These are phyloP conservation scores for Plutella xylostella DNA, from an alignment of 2,888 invertebrate species.

Conservation along the genomic window DNA sequence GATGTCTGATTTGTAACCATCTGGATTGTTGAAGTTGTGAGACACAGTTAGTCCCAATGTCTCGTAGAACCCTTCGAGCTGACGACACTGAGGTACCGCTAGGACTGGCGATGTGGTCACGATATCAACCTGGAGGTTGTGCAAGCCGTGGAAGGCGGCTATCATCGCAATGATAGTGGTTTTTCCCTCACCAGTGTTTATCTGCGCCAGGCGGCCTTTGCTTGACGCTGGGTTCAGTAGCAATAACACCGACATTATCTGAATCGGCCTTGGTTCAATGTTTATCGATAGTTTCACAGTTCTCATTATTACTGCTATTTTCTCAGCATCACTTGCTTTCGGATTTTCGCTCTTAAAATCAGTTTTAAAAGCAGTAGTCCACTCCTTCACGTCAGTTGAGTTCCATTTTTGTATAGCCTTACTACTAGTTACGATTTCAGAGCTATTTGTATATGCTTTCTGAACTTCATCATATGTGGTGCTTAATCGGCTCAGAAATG, in stretches of 20 bases:
- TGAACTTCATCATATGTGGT: too few species aligned
- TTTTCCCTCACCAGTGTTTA: conserved; percentile 17
- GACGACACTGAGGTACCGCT: conserved; percentile 9
- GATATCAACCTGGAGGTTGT: conserved; percentile 13
- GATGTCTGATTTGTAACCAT: conserved; percentile 9
- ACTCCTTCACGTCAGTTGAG: too few species aligned
- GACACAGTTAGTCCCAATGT: not conserved
- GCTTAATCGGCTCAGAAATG: too few species aligned
- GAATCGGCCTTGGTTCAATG: conserved; percentile 6
- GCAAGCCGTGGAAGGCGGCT: conserved; percentile 12
- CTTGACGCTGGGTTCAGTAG: conserved; percentile 11
- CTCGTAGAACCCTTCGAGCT: not conserved
- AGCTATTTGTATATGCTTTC: too few species aligned
- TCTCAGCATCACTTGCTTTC: not conserved
- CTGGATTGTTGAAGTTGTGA: conserved; percentile 4
- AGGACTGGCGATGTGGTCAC: conserved; percentile 14
- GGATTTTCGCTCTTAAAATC: too few species aligned
- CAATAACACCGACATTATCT: conserved; percentile 10
- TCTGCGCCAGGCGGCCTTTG: conserved; percentile 14
- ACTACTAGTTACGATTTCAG: too few species aligned
- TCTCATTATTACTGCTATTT: not conserved
- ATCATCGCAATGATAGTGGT: conserved; percentile 13
- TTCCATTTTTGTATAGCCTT: too few species aligned
- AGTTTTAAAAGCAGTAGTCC: too few species aligned
- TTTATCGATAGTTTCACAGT: not conserved